Evolutionary conservation across 2,797 vertebrate species (phyloP).

Genomic region (Rousettus madagascariensis): DNA sequence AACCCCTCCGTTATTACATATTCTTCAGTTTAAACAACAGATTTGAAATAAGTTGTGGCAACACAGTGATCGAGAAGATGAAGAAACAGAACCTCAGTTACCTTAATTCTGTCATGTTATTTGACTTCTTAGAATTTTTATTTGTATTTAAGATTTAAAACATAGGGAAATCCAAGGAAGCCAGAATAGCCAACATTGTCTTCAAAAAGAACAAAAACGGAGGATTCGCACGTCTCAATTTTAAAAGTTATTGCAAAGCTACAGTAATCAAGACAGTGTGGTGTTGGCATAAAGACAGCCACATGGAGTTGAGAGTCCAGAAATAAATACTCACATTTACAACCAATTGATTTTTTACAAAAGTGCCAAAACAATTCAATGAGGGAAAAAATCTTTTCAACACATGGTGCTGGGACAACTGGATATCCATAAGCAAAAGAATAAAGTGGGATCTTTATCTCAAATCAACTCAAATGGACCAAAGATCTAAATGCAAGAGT

Average conservation of each 20-base stretch:
- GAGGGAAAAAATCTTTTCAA: not conserved
- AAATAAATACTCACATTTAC: not conserved
- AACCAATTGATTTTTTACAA: constrained; percentile 7
- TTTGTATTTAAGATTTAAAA: constrained; percentile 43
- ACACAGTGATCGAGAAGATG: not conserved
- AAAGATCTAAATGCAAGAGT: not conserved
- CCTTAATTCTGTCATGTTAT: not conserved
- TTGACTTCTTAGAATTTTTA: not conserved
- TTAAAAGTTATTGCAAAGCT: constrained; percentile 2
- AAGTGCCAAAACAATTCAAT: not conserved
- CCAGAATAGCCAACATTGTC: not conserved
- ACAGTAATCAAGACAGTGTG: not conserved
- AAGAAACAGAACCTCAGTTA: constrained; percentile 11
- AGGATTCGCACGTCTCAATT: constrained; percentile 1
- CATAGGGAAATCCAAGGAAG: not conserved
- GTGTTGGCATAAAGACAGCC: not conserved
- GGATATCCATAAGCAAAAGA: not conserved
- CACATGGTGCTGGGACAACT: not conserved
- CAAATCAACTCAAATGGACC: not conserved
- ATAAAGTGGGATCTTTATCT: not conserved
- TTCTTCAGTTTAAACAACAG: constrained; percentile 26
- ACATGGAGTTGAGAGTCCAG: not conserved
- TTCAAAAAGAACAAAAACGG: not conserved
- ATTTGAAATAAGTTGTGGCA: not conserved
- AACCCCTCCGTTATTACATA: not conserved